These are phyloP conservation scores for Sebastes itinus DNA, from an alignment of 2,797 vertebrate species.

Conservation along the genomic window DNA sequence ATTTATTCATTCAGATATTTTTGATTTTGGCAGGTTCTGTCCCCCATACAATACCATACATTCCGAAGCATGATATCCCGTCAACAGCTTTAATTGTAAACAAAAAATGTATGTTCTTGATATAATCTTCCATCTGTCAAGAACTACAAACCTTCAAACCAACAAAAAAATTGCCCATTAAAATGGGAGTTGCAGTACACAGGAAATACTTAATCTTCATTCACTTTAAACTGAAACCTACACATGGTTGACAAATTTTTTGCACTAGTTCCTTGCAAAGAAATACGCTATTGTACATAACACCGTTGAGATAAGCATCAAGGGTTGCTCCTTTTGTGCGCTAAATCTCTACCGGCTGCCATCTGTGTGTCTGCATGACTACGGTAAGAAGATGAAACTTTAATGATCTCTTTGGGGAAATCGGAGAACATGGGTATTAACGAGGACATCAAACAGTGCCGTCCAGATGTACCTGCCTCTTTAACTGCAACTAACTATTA, in stretches of 20 bases:
- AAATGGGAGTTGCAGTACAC: background rate
- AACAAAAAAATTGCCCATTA: background rate
- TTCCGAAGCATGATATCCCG: background rate
- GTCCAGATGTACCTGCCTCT: conserved; percentile 40
- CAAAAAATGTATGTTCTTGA: background rate
- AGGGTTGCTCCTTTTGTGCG: conserved; percentile 56
- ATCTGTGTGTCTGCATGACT: conserved; percentile 49
- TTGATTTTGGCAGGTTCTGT: no score
- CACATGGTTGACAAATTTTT: background rate
- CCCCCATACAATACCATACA: no score
- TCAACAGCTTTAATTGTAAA: background rate
- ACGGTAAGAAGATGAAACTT: conserved; percentile 62
- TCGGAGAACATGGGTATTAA: conserved; percentile 43
- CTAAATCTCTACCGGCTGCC: conserved; percentile 52
- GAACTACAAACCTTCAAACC: background rate
- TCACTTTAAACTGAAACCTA: background rate
- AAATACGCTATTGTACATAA: conserved; percentile 40
- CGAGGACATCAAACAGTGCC: conserved; percentile 52
- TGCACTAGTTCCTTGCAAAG: conserved; percentile 1
- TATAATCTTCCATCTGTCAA: background rate
- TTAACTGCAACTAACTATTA: background rate
- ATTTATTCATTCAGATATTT: no score
- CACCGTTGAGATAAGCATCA: conserved; percentile 56
- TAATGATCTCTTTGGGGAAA: conserved; percentile 58
- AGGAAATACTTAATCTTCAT: background rate